A percentile compares a stretch with the other conserved stretches of the same genome.
phyloP scores from a whole-genome alignment of 2,113 vertebrate genomes.

The Nanorana parkeri region DNA sequence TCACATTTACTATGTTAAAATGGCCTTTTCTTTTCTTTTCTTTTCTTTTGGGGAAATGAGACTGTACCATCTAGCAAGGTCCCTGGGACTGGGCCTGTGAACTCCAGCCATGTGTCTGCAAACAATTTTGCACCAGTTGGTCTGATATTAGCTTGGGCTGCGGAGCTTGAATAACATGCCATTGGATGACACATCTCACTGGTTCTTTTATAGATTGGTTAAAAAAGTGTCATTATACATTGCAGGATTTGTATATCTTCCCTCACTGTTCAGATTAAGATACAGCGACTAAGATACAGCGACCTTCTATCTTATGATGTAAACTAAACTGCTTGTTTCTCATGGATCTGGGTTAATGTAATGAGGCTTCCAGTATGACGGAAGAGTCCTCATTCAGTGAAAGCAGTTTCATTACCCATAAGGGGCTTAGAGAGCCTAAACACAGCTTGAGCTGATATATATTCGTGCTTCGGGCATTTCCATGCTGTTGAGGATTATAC shows the following conservation, averaged over 20 bases:
- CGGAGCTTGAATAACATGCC: too few species aligned
- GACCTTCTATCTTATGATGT: background rate
- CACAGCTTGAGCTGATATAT: background rate
- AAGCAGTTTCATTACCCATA: background rate
- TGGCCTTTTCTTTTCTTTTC: background rate
- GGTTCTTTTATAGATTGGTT: too few species aligned
- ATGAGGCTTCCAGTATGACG: background rate
- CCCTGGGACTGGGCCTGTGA: too few species aligned
- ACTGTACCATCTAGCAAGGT: too few species aligned
- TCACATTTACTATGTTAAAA: background rate
- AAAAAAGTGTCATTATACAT: too few species aligned
- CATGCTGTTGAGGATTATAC: too few species aligned
- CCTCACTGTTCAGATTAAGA: background rate
- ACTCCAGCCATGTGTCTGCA: too few species aligned
- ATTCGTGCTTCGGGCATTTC: background rate
- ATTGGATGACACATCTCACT: too few species aligned
- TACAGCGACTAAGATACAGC: background rate
- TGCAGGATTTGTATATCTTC: background rate
- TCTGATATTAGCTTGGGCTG: too few species aligned
- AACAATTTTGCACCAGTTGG: too few species aligned
- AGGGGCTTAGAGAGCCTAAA: background rate
- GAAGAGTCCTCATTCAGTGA: background rate
- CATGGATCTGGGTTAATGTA: slow-evolving; percentile 11
- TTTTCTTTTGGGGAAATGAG: too few species aligned
- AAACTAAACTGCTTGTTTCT: background rate